Base-by-base conservation (phyloP, 2,888 invertebrate species). In the Ramazzottius varieornatus region DNA sequence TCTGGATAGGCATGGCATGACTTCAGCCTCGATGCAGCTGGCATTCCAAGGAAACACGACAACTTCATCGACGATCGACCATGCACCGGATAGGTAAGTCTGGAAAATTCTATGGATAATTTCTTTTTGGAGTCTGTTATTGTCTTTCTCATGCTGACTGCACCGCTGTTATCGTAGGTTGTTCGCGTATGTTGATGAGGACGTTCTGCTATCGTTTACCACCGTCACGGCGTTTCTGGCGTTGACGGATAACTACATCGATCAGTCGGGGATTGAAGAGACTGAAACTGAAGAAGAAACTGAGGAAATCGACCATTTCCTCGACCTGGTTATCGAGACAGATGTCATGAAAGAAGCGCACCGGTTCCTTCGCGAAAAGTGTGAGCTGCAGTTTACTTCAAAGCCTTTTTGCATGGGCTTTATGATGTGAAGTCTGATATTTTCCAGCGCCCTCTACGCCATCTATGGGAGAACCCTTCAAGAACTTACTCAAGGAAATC, bases 221-320 rank as follows among this genome's bases (percentile, higher is more conserved):
- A 29, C 29, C 4, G 54, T 90, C 67, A 81, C 83, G 69, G 84
- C 83, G 71, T 81, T 91, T 70, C 73, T 83, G 63, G 78, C 80
- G 2, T 80, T 93, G 63, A 82, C 86, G 73, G 86, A 93, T 74
- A 92, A 93, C 75, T 93, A 91, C 73, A 83, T 88, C 72, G 78
- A 84, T 67, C 83, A 85, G 69, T 82, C 84, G 0, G 78, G 80
- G 66, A 79, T 81, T n/a, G 83, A 84, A 71, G 91, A 91, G 75
- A 78, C 84, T 70, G 83, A 86, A 33, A 86, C 85, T 1, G 78
- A 83, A 69, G 46, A 69, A 32, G 87, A 88, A 75, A 81, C 81
- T 66, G 81, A 78, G 65, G 89, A 91, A 78, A 86, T 88, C 75
- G 83, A 84, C 69, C 82, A 81, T 33, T 84, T 92, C 68, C 79